These are phyloP conservation scores for Troides oblongomaculatus DNA, from an alignment of 2,888 invertebrate genomes.

Conservation along the genomic window DNA sequence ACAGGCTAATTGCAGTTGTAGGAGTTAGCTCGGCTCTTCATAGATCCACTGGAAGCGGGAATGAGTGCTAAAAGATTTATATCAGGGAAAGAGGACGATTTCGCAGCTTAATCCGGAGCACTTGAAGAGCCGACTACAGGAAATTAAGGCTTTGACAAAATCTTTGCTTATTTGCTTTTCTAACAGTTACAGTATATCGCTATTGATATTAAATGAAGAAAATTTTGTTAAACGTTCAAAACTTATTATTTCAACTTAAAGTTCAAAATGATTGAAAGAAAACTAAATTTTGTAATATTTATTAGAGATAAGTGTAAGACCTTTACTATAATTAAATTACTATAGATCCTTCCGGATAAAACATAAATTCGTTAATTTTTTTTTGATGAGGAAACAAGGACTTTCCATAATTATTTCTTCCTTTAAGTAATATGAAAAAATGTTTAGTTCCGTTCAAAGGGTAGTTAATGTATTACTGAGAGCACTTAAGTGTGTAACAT, in stretches of 20 bases:
- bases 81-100: conserved; percentile 59
- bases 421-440: too few relatives aligned
- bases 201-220: not conserved
- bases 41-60: conserved; percentile 62
- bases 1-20: conserved; percentile 74
- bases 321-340: too few relatives aligned
- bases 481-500: too few relatives aligned
- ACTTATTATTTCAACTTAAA: not conserved
- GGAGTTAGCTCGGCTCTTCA: conserved; percentile 62
- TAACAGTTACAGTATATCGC: not conserved
- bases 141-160: conserved; percentile 65
- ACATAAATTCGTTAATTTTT: too few relatives aligned
- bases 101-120: conserved; percentile 50
- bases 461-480: too few relatives aligned
- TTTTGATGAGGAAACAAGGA: too few relatives aligned
- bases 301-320: too few relatives aligned
- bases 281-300: too few relatives aligned
- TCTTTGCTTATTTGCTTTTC: conserved; percentile 14
- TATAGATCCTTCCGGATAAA: too few relatives aligned
- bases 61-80: conserved; percentile 79
- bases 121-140: conserved; percentile 45
- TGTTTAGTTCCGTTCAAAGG: too few relatives aligned
- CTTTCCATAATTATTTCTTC: too few relatives aligned
- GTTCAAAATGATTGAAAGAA: too few relatives aligned
- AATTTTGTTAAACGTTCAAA: not conserved